phyloP scores from a whole-genome alignment of 1,140 invertebrate species.

The Macrostomum lignano region DNA sequence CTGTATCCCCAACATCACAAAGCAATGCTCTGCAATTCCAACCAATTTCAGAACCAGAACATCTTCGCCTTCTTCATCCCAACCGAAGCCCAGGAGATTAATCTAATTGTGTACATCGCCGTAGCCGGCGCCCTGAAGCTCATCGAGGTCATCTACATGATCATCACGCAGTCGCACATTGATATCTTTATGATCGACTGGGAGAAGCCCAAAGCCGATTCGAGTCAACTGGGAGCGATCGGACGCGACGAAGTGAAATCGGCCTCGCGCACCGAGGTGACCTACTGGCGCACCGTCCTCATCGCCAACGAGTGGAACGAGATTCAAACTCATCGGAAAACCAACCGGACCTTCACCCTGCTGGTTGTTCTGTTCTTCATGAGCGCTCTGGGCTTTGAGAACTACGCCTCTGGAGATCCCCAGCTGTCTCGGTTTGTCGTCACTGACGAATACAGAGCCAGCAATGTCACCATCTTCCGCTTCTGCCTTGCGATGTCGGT shows the following conservation, averaged over 20 bases:
- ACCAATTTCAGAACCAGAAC: not conserved
- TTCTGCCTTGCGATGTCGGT: too few species aligned
- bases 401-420: too few species aligned
- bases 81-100: slow-evolving; percentile 26
- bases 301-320: slow-evolving; percentile 63
- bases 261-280: slow-evolving; percentile 26
- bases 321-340: slow-evolving; percentile 40
- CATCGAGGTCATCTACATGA: slow-evolving; percentile 36
- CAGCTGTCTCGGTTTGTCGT: too few species aligned
- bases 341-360: slow-evolving; percentile 35
- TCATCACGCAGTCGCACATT: slow-evolving; percentile 36
- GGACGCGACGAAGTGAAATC: too few species aligned
- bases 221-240: too few species aligned
- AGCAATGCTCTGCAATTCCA: slow-evolving; percentile 1
- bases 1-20: slow-evolving; percentile 7
- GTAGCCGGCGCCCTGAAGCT: slow-evolving; percentile 41
- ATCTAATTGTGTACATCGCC: slow-evolving; percentile 35
- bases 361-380: slow-evolving; percentile 35
- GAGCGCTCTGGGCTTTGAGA: slow-evolving; percentile 30
- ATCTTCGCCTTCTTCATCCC: slow-evolving; percentile 6
- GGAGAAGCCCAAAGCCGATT: slow-evolving; percentile 49
- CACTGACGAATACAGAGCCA: too few species aligned
- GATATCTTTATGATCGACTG: slow-evolving; percentile 62
- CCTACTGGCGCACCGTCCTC: slow-evolving; percentile 53
- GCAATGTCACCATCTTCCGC: too few species aligned